A percentile compares a stretch with the other conserved stretches of the same genome.
Conservation (phyloP, 2,113 vertebrate species). For the Scalopus aquaticus region DNA sequence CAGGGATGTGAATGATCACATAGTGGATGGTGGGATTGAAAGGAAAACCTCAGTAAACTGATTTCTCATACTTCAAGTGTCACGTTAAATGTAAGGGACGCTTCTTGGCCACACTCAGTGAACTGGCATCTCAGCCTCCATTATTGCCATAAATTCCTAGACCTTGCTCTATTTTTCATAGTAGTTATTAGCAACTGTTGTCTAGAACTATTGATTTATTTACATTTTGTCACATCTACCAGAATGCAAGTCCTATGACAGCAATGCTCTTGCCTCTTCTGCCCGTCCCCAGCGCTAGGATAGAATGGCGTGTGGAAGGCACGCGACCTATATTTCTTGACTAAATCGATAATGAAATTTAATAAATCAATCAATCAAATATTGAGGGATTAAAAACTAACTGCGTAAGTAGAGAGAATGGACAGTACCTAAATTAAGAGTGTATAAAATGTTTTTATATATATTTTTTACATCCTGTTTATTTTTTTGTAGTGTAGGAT, state of each 20-base stretch:
- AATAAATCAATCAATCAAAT: background rate
- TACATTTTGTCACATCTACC: background rate
- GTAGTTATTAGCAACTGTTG: background rate
- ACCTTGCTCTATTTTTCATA: background rate
- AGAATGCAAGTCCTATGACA: background rate
- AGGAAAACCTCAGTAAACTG: background rate
- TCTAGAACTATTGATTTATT: background rate
- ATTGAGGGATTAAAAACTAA: background rate
- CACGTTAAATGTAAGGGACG: background rate
- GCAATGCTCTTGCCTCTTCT: background rate
- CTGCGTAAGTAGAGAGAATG: background rate
- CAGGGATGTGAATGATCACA: background rate
- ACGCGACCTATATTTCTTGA: background rate
- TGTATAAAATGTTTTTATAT: too few relatives aligned
- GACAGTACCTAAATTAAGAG: background rate
- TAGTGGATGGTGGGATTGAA: background rate
- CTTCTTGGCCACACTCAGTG: background rate
- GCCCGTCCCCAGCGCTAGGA: background rate
- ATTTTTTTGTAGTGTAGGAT: too few relatives aligned
- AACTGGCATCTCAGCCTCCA: background rate
- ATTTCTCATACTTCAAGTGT: background rate
- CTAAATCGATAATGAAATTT: conserved; percentile 3
- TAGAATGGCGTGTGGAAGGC: background rate
- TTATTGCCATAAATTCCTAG: background rate
- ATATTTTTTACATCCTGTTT: too few relatives aligned